phyloP scores from a whole-genome alignment of 2,113 vertebrate species.

The Guaruba guarouba region DNA sequence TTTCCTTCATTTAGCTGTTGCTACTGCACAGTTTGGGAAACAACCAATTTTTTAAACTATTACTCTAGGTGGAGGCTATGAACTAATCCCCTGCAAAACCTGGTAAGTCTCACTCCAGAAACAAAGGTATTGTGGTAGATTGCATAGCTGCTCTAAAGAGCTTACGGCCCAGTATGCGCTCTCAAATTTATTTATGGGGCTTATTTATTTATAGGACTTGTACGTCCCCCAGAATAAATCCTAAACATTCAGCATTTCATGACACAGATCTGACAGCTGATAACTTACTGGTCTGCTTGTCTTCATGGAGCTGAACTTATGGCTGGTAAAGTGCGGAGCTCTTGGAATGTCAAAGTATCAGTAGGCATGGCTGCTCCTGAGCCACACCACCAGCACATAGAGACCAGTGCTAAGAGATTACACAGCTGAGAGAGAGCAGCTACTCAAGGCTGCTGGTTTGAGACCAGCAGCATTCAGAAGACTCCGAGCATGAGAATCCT shows the following conservation, averaged over 20 bases:
- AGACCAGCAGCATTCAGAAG: background rate
- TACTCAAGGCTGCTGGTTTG: background rate
- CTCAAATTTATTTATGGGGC: background rate
- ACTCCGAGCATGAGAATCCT: fast-evolving
- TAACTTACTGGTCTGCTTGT: background rate
- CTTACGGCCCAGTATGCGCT: background rate
- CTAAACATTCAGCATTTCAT: background rate
- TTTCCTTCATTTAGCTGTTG: background rate
- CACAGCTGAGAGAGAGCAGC: background rate
- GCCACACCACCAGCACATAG: background rate
- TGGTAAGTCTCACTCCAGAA: background rate
- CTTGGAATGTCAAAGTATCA: background rate
- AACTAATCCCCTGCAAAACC: background rate
- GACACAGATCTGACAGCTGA: background rate
- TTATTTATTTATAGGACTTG: background rate
- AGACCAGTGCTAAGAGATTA: fast-evolving
- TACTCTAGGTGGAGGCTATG: background rate
- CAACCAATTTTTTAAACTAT: background rate
- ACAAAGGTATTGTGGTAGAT: background rate
- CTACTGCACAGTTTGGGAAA: background rate
- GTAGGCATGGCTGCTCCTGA: background rate
- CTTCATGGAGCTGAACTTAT: background rate
- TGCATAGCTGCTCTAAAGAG: background rate
- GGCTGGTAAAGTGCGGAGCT: background rate
- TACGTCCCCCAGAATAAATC: background rate